These are phyloP conservation scores for Pseudochirops cupreus DNA, from an alignment of 2,797 vertebrate genomes.

Conservation along the genomic window DNA sequence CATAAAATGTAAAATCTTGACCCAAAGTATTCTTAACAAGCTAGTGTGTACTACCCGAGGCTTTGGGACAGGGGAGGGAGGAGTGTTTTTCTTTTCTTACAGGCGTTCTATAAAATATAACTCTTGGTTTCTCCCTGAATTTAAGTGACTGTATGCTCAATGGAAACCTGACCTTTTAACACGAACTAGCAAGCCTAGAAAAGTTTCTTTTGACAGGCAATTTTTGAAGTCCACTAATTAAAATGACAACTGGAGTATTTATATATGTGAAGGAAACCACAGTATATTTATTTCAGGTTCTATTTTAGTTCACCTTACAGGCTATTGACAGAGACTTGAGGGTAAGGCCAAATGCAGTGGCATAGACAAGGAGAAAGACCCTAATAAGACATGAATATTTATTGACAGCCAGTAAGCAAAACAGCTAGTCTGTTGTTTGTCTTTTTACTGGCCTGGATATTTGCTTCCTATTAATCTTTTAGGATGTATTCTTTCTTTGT, in stretches of 20 bases:
- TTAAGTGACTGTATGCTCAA: slow-evolving; percentile 23
- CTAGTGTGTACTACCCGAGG: neutral
- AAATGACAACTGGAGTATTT: slow-evolving; percentile 58
- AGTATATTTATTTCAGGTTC: slow-evolving; percentile 34
- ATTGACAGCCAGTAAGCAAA: slow-evolving; percentile 59
- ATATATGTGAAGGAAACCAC: slow-evolving; percentile 56
- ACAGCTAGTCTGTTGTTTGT: slow-evolving; percentile 64
- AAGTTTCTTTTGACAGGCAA: slow-evolving; percentile 15
- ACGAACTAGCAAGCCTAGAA: slow-evolving; percentile 4
- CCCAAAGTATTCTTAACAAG: neutral
- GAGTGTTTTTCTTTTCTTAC: neutral
- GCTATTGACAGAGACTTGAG: slow-evolving; percentile 57
- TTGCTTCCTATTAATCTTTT: slow-evolving; percentile 73
- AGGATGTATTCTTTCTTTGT: slow-evolving; percentile 59
- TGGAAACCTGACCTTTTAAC: slow-evolving; percentile 10
- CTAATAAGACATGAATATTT: slow-evolving; percentile 51
- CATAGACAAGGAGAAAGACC: slow-evolving; percentile 43
- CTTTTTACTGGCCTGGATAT: slow-evolving; percentile 60
- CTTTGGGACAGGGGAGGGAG: neutral
- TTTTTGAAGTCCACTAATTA: slow-evolving; percentile 68
- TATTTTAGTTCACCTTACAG: slow-evolving; percentile 61
- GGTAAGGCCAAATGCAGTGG: slow-evolving; percentile 28
- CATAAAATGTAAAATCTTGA: neutral
- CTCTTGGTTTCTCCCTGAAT: slow-evolving; percentile 25
- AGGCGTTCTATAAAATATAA: neutral